Conservation (phyloP, 1,140 invertebrate genomes). For the Thaumatotibia leucotreta region DNA sequence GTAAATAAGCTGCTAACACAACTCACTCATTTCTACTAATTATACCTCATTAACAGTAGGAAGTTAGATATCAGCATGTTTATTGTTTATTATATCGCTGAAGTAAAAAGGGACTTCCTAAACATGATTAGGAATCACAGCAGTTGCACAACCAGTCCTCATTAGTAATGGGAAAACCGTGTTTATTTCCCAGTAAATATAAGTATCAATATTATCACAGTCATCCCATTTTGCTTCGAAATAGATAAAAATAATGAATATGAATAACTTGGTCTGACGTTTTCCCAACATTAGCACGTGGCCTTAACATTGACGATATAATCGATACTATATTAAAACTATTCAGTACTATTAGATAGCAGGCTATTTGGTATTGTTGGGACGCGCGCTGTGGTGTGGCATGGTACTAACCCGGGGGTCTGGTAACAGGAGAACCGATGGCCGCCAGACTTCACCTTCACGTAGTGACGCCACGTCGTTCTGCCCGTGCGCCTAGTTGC, state of each 20-base stretch:
- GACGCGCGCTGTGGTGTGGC: conserved; percentile 15
- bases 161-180: no score
- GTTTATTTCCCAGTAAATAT: no score
- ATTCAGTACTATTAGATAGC: background rate
- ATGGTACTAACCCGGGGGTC: conserved; percentile 44
- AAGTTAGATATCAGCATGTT: background rate
- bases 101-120: background rate
- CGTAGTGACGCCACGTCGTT: conserved; percentile 38
- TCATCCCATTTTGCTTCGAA: background rate
- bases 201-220: no score
- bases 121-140: no score
- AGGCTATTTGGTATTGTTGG: background rate
- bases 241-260: background rate
- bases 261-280: background rate
- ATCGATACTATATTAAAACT: background rate
- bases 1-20: conserved; percentile 65
- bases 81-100: background rate
- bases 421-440: conserved; percentile 60
- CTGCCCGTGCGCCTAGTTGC: conserved; percentile 17
- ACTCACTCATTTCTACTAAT: background rate
- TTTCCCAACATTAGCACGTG: background rate
- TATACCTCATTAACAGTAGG: background rate
- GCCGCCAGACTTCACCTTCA: conserved; percentile 59
- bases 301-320: background rate
- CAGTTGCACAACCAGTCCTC: no score